Base-by-base conservation (phyloP, 2,888 invertebrate genomes). In the Stenodema calcarata region DNA sequence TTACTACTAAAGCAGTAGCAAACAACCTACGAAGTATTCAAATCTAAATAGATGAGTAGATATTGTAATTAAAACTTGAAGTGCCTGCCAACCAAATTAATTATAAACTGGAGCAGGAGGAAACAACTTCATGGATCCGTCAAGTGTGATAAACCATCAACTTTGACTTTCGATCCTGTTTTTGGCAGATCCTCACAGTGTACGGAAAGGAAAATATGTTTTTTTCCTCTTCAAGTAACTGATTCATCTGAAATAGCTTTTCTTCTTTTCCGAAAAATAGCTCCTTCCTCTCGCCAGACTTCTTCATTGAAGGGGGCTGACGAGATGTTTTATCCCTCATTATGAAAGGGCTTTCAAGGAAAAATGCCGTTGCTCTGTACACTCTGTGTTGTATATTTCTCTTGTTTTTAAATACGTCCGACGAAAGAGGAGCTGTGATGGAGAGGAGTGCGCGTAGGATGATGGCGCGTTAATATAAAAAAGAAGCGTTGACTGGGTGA, bases 401-500 rank as follows among this genome's bases (percentile, higher is more conserved):
- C 6, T 0, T n/a, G 7, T 4, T 7, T 35, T 4, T 35, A 4
- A 35, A 35, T 2, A 7, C 50, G 6, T 50, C 50, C 50, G 50
- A 50, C 50, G n/a, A 50, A 16, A 50, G 16, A 14, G 14, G 50
- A 35, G 50, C 50, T 18, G 16, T 76, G 35, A 76, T 76, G 35
- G 75, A 76, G 35, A 7, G 42, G 18, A 42, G 4, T 7, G 41
- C 62, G 62, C 18, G 11, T 11, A 7, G 23, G 62, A 23, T 23
- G 62, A 62, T 27, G 23, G 23, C 23, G 62, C 18, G 27, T 1
- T 54, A 28, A 35, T 28, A 23, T 14, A 35, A 54, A 80, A 28
- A 50, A 54, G 54, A 50, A 54, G 80, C 28, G 80, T 54, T 28
- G 80, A 47, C 28, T 54, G 54, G 54, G 54, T 50, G 80, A 80